phyloP scores from a whole-genome alignment of 2,888 invertebrate species.

The Alsophila aescularia region DNA sequence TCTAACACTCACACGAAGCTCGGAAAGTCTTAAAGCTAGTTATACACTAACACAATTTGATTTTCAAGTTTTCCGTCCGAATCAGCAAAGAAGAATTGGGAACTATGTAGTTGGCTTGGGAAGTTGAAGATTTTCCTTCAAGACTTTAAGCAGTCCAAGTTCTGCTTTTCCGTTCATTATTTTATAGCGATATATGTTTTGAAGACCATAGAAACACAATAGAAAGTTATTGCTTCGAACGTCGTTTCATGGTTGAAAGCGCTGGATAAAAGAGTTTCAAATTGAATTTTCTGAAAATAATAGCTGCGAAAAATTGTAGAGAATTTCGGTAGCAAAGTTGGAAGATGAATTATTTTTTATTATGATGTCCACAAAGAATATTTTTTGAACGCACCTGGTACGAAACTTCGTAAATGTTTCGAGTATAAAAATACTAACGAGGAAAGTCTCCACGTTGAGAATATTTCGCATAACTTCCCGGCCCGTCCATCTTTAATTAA shows the following conservation, averaged over 20 bases:
- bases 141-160: not conserved
- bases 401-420: constrained; percentile 46
- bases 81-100: too few relatives aligned
- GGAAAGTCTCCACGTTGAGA: constrained; percentile 30
- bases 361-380: constrained; percentile 18
- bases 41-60: not conserved
- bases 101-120: not conserved
- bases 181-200: not conserved
- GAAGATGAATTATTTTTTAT: constrained; percentile 9
- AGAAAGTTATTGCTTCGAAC: not conserved
- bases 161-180: not conserved
- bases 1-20: not conserved
- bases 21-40: constrained; percentile 2
- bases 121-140: not conserved
- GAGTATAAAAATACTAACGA: constrained; percentile 42
- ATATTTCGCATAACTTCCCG: constrained; percentile 18
- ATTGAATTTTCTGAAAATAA: constrained; percentile 15
- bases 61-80: constrained; percentile 1
- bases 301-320: constrained; percentile 1
- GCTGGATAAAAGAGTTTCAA: constrained; percentile 10
- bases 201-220: not conserved
- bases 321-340: constrained; percentile 4
- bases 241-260: constrained; percentile 10
- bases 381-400: constrained; percentile 31
- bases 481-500: not conserved